These are phyloP conservation scores for Neelides folsomi DNA, from an alignment of 2,888 invertebrate genomes.

Conservation along the genomic window DNA sequence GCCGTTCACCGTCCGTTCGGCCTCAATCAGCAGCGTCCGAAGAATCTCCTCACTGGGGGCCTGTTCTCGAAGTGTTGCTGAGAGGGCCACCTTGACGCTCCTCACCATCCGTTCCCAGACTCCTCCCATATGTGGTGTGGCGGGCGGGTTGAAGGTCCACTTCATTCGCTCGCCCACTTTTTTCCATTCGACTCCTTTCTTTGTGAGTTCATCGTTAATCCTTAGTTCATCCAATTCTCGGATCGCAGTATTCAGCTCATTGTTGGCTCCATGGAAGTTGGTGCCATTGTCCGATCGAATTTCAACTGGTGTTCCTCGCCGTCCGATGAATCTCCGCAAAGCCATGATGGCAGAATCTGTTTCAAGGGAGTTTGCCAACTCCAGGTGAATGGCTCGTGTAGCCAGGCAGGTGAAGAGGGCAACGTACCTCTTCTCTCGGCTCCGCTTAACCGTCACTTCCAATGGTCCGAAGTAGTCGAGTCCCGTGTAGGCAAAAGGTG, in stretches of 20 bases:
- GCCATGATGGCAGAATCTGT: conserved; percentile 12
- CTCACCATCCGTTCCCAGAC: conserved; percentile 6
- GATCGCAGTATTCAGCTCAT: not conserved
- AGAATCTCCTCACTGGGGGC: conserved; percentile 8
- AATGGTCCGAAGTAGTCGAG: conserved; percentile 11
- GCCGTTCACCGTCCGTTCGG: conserved; percentile 25
- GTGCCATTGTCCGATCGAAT: conserved; percentile 1
- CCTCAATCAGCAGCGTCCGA: conserved; percentile 7
- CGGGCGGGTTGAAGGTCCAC: no score
- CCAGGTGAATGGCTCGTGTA: conserved; percentile 8
- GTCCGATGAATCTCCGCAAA: conserved; percentile 4
- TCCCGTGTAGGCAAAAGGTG: conserved; percentile 2
- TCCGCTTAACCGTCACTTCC: not conserved
- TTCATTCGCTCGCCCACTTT: no score
- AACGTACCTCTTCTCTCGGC: conserved; percentile 7
- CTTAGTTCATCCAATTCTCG: no score
- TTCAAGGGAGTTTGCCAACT: conserved; percentile 4
- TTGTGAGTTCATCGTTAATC: no score
- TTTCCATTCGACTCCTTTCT: no score
- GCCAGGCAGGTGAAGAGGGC: conserved; percentile 11
- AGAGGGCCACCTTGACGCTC: conserved; percentile 3
- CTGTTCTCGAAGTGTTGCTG: conserved; percentile 1
- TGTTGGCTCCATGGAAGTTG: conserved; percentile 5
- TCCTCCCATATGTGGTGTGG: no score
- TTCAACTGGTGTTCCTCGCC: not conserved